Base-by-base conservation (phyloP, 2,888 invertebrate species). In the Tyria jacobaeae region DNA sequence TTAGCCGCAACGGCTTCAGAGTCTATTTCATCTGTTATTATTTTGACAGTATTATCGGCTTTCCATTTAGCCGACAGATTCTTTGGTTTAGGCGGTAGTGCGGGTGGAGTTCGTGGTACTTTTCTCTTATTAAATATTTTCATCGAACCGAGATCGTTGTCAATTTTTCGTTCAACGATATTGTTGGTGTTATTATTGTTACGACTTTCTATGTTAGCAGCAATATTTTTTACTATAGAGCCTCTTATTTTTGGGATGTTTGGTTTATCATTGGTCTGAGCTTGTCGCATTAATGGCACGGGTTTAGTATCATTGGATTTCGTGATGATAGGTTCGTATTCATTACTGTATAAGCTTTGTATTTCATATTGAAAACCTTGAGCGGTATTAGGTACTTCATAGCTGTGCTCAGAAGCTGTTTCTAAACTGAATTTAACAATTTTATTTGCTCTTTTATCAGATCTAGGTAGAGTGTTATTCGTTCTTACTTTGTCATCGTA, bases 1-100 rank as follows among this genome's bases (percentile, higher is more conserved):
- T 92, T 94, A 88, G 92, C 92, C 89, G 92, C 94, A 94, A 94
- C 94, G 92, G 93, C 89, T 91, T 93, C 93, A 92, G 94, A 94
- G 93, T 94, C 92, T 89, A 90, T 86, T 81, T 88, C 85, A 86
- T 91, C 90, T 85, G 87, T 86, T 84, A 88, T 75, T 78, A 82
- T 78, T 85, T 87, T 90, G 82, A 90, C 87, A 85, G 87, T 82
- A 77, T 88, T 89, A 72, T 94, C 94, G 79, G 94, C 94, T 94
- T 94, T 96, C 93, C 93, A 96, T 94, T 95, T 96, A 81, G 92
- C 96, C 81, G 95, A 94, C 77, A 96, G 92, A 88, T 96, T 96
- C 74, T 96, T 95, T 78, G 97, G 97, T 89, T 97, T 97, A 51
- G 97, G 96, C 66, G 97, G 97, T 84, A 97, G 89, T 71, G 97